Evolutionary conservation across 2,888 invertebrate species (phyloP).

Genomic region (Glyphotaelius pellucidus): DNA sequence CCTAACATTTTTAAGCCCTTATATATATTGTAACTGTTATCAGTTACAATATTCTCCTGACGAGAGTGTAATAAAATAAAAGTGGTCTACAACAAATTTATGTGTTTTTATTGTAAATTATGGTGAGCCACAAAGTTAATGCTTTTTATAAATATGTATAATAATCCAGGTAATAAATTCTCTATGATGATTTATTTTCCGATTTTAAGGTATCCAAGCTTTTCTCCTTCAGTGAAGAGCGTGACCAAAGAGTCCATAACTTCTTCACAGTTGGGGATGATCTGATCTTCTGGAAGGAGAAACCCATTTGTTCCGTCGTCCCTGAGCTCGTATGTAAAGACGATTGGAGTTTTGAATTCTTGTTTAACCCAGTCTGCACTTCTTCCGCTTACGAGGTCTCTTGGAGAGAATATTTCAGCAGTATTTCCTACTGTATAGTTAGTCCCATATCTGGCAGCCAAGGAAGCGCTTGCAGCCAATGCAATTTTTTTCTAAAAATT

Average conservation of each 20-base stretch:
- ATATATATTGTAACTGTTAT: too few species aligned
- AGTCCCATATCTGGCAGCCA: slow-evolving; percentile 78
- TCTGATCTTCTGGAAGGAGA: slow-evolving; percentile 78
- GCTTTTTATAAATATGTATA: too few species aligned
- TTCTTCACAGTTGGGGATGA: slow-evolving; percentile 79
- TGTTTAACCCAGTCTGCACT: slow-evolving; percentile 78
- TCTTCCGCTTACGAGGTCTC: slow-evolving; percentile 73
- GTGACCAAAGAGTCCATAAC: slow-evolving; percentile 78
- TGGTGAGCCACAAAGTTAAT: too few species aligned
- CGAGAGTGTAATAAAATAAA: too few species aligned
- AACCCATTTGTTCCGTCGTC: slow-evolving; percentile 81
- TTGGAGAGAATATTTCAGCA: slow-evolving; percentile 68
- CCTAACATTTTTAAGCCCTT: too few species aligned
- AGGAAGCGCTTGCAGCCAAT: slow-evolving; percentile 74
- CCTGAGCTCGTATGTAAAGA: slow-evolving; percentile 79
- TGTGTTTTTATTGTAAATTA: too few species aligned
- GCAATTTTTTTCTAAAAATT: slow-evolving; percentile 74
- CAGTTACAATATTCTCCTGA: too few species aligned
- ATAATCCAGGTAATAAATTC: too few species aligned
- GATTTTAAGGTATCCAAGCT: too few species aligned
- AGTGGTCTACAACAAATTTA: too few species aligned
- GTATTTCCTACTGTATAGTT: slow-evolving; percentile 80
- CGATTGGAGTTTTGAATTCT: slow-evolving; percentile 73
- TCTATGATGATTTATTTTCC: too few species aligned
- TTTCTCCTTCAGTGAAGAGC: slow-evolving; percentile 69